Base-by-base conservation (phyloP, 2,797 vertebrate genomes). In the Sphaeramia orbicularis region DNA sequence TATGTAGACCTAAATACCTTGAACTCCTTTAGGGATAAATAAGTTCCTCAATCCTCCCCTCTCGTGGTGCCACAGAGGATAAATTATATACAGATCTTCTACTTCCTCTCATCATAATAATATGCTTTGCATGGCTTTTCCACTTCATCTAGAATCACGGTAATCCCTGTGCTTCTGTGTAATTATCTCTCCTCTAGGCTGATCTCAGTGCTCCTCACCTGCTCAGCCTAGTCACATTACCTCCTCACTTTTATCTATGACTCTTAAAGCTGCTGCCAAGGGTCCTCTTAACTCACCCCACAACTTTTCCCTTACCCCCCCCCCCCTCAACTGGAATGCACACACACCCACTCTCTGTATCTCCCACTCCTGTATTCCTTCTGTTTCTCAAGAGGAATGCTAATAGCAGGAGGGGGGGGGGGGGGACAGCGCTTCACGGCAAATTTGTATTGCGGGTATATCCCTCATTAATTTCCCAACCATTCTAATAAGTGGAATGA, bases 121-220 rank as follows among this genome's bases (percentile, higher is more conserved):
- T 84, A 84, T 86, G 84, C 89, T 89, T 86, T 91, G 85, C 85
- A 83, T 88, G 85, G 76, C 87, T 89, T 89, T 87, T 83, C 83
- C 86, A 76, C 91, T 91, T 86, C 87, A 87, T 91, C 85, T 90
- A 88, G 83, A 90, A 83, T 90, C 85, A 89, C 74, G 76, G 76
- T 91, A 92, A 92, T 91, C 91, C 90, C 85, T 81, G 72, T 78
- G 87, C 87, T 86, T 86, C 81, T 86, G 82, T 85, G 89, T 92
- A 92, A 94, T 93, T 92, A 93, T 90, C 83, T 86, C 80, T 86
- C 84, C 88, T 90, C 85, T 75, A 74, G 85, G 77, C 83, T 91
- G 85, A 88, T 88, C 89, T 87, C 76, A 58, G 84, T 81, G 73
- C 85, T 82, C 78, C 87, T 87, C 89, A 91, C 89, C 88, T 90